phyloP scores from a whole-genome alignment of 2,797 vertebrate genomes.

The Erpetoichthys calabaricus region DNA sequence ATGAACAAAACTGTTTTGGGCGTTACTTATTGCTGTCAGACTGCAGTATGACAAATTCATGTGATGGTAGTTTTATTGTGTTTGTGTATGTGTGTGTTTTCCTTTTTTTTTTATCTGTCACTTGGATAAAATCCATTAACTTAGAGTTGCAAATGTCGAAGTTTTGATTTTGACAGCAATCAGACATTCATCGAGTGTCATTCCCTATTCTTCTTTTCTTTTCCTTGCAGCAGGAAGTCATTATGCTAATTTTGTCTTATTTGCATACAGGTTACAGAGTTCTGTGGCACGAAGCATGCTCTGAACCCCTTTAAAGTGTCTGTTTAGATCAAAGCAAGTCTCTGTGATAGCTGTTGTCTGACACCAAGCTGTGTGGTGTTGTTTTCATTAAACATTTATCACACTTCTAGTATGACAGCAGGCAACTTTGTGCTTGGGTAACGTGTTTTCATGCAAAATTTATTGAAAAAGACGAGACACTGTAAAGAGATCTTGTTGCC shows the following conservation, averaged over 20 bases:
- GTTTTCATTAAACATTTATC: slow-evolving; percentile 98
- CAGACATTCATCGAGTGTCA: slow-evolving; percentile 29
- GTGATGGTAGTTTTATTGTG: slow-evolving; percentile 2
- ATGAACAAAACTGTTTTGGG: slow-evolving; percentile 20
- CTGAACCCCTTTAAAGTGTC: slow-evolving; percentile 55
- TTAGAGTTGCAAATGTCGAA: slow-evolving; percentile 24
- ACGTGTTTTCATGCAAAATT: slow-evolving; percentile 94
- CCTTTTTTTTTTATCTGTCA: slow-evolving; percentile 12
- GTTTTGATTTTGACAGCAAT: slow-evolving; percentile 32
- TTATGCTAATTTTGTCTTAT: slow-evolving; percentile 53
- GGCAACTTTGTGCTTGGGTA: slow-evolving; percentile 72
- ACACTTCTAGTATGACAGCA: slow-evolving; percentile 82
- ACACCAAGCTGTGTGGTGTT: slow-evolving; percentile 76
- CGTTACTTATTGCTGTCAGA: slow-evolving; percentile 8
- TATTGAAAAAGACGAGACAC: slow-evolving; percentile 71
- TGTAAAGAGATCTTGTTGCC: slow-evolving; percentile 74
- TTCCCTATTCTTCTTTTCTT: slow-evolving; percentile 27
- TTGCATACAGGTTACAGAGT: slow-evolving; percentile 71
- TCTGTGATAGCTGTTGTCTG: slow-evolving; percentile 72
- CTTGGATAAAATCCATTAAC: slow-evolving; percentile 22
- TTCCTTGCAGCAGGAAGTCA: slow-evolving; percentile 39
- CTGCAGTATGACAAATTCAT: background rate
- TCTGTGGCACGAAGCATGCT: slow-evolving; percentile 39
- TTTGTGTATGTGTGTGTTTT: background rate
- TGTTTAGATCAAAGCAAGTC: slow-evolving; percentile 79